Base-by-base conservation (phyloP, 2,888 invertebrate species). In the Heliconius charithonia region DNA sequence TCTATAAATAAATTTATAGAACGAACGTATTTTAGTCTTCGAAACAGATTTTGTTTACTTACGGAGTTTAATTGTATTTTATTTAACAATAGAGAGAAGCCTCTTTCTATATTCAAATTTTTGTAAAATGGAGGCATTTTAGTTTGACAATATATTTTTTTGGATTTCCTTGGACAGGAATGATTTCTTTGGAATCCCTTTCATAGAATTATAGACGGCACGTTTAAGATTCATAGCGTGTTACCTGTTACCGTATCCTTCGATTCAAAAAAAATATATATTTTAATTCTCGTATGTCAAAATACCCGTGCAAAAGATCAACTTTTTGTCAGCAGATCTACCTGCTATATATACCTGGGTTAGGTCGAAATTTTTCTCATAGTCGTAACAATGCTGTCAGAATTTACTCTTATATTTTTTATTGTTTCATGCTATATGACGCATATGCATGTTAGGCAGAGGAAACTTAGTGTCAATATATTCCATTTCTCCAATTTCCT, bases 261-360 rank as follows among this genome's bases (percentile, higher is more conserved):
- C 41, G 66, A 63, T 71, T 45, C 25, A 27, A 72, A 72, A n/a
- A 72, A 72, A 72, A 37, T 2, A 41, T 25, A 41, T n/a, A 37
- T 66, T 73, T 73, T 56, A 37, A 59, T 66, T 67, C 41, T 37
- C 22, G 51, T 66, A 56, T 32, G n/a, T 59, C 67, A 67, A 67
- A 73, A 62, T 66, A 67, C 41, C 37, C 32, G 66, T 29, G 73
- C 77, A 41, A 67, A 78, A 74, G 77, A 65, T 74, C 73, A 67
- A 62, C 62, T 32, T 74, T 73, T 69, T 72, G 73, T 59, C 59
- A 76, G 70, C 51, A 32, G 19, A 73, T 77, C 45, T 78, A 78
- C 77, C 77, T 78, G 77, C 16, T 7, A 27, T 72, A 67, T 75
- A 75, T 81, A 76, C 78, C 80, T 80, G 82, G 84, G 83, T 84